Conservation (phyloP, 92 coral and sea anemone species). For the Parazoanthus darwini region DNA sequence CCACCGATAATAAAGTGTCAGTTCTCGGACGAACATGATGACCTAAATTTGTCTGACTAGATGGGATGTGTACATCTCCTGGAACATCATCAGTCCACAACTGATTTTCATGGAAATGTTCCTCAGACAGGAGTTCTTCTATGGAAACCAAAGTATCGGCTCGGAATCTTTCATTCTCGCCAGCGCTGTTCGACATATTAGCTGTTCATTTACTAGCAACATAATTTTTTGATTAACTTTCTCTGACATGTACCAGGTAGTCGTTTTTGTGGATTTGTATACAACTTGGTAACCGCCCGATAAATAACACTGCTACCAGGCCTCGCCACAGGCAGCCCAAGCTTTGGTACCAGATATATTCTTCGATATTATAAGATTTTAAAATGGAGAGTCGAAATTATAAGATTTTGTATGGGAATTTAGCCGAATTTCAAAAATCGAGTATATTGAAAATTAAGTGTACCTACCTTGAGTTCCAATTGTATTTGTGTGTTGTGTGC, state of each 20-base stretch:
- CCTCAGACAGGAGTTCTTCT: slow-evolving; percentile 31
- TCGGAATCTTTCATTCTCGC: background rate
- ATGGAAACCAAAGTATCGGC: slow-evolving; percentile 4
- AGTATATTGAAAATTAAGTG: no score
- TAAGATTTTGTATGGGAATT: no score
- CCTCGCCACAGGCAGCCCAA: background rate
- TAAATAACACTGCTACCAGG: slow-evolving; percentile 1
- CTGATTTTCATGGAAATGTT: background rate
- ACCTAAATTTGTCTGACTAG: background rate
- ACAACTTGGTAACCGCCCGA: background rate
- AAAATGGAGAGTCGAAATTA: no score
- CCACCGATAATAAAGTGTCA: background rate
- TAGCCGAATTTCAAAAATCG: no score
- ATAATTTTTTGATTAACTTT: background rate
- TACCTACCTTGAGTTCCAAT: no score
- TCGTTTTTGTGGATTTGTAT: background rate
- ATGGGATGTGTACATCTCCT: background rate
- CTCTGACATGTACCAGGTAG: no score
- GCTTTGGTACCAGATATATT: no score
- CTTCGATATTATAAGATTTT: no score
- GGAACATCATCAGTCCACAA: background rate
- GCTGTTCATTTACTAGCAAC: background rate
- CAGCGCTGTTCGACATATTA: background rate
- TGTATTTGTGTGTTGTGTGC: no score
- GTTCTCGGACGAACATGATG: background rate